These are phyloP conservation scores for Lacerta agilis DNA, from an alignment of 2,797 vertebrate genomes.

Conservation along the genomic window DNA sequence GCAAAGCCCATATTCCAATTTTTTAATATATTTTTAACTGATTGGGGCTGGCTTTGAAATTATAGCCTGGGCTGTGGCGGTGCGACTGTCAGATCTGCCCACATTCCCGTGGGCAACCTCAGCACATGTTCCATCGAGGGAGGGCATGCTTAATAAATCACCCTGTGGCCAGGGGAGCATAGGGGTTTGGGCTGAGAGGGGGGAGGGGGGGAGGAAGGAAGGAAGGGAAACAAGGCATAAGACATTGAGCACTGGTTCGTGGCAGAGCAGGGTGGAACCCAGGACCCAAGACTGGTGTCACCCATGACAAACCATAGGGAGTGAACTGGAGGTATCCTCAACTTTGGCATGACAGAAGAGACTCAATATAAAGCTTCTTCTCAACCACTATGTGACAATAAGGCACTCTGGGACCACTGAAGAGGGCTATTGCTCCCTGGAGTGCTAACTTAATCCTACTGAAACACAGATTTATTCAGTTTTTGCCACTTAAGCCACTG, in stretches of 20 bases:
- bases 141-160: conserved; percentile 76
- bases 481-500: background rate
- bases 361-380: conserved; percentile 18
- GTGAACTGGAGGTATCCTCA: conserved; percentile 4
- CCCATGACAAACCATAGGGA: conserved; percentile 36
- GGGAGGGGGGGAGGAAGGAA: conserved; percentile 5
- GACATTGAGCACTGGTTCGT: conserved; percentile 18
- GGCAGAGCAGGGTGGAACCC: conserved; percentile 26
- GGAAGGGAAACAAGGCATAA: conserved; percentile 4
- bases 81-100: conserved; percentile 76
- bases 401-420: background rate
- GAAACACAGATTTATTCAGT: background rate
- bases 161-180: conserved; percentile 51
- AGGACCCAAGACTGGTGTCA: conserved; percentile 21
- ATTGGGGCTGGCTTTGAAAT: conserved; percentile 72
- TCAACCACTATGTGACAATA: background rate
- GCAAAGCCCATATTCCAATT: conserved; percentile 72
- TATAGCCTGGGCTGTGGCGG: conserved; percentile 75
- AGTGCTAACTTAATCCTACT: background rate
- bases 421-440: background rate
- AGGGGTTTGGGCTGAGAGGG: conserved; percentile 47
- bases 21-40: conserved; percentile 79
- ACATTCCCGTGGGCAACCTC: conserved; percentile 77
- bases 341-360: conserved; percentile 17
- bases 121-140: conserved; percentile 73